These are phyloP conservation scores for Ruditapes philippinarum DNA, from an alignment of 1,140 invertebrate genomes.

Conservation along the genomic window DNA sequence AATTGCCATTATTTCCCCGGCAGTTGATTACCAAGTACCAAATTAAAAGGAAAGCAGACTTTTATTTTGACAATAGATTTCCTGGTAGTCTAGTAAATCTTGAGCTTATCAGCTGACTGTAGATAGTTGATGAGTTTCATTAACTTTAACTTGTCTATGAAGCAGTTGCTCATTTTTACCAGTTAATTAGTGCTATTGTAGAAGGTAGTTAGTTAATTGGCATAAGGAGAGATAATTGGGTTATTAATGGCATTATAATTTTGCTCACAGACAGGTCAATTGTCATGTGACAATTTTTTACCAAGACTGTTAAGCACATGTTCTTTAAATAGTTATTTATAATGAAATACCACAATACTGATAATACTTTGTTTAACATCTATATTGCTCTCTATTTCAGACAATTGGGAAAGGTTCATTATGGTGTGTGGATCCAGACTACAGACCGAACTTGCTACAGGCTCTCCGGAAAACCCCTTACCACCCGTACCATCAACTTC, in stretches of 20 bases:
- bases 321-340: too few species aligned
- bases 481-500: slow-evolving; percentile 90
- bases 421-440: slow-evolving; percentile 97
- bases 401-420: slow-evolving; percentile 97
- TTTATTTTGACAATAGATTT: background rate
- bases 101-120: background rate
- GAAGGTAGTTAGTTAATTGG: too few species aligned
- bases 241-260: too few species aligned
- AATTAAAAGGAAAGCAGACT: slow-evolving; percentile 31
- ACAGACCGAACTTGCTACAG: slow-evolving; percentile 94
- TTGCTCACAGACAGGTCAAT: too few species aligned
- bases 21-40: background rate
- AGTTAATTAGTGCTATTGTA: too few species aligned
- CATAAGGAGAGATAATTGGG: too few species aligned
- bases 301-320: too few species aligned
- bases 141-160: background rate
- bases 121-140: background rate
- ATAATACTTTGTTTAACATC: too few species aligned
- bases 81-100: background rate
- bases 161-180: too few species aligned
- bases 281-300: too few species aligned
- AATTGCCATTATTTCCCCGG: slow-evolving; percentile 1
- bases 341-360: too few species aligned
- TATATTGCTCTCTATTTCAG: slow-evolving; percentile 87
- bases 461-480: slow-evolving; percentile 94